phyloP scores from a whole-genome alignment of 2,797 vertebrate genomes.

The Amazona ochrocephala region DNA sequence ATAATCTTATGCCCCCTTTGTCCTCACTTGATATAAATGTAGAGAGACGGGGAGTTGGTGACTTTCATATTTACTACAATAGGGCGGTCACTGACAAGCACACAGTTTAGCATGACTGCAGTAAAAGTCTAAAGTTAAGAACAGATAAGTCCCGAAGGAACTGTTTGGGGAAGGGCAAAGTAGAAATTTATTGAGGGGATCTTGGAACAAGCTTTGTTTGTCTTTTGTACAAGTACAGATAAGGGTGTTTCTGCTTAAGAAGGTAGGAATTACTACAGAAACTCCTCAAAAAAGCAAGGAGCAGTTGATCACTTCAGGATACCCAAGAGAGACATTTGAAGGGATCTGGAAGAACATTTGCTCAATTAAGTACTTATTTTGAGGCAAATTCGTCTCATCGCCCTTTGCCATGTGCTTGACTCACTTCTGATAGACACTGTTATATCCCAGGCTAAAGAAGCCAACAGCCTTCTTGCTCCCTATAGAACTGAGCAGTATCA shows the following conservation, averaged over 20 bases:
- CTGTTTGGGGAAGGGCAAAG: conserved; percentile 17
- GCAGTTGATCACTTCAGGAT: background rate
- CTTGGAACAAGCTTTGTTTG: background rate
- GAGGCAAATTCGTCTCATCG: background rate
- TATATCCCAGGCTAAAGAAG: background rate
- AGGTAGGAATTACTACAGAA: background rate
- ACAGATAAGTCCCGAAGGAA: conserved; percentile 11
- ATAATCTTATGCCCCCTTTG: conserved; percentile 14
- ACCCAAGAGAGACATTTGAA: background rate
- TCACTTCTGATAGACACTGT: background rate
- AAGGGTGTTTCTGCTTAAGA: background rate
- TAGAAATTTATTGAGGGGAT: background rate
- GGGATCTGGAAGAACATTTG: background rate
- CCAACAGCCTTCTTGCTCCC: background rate
- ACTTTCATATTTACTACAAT: conserved; percentile 45
- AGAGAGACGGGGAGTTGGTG: conserved; percentile 17
- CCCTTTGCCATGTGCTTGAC: accelerated
- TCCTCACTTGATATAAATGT: conserved; percentile 18
- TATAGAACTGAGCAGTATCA: background rate
- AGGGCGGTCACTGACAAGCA: conserved; percentile 2
- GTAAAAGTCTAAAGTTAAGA: conserved; percentile 23
- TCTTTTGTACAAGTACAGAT: background rate
- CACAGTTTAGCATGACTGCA: background rate
- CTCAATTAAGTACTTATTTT: background rate
- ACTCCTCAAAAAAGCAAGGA: background rate